Evolutionary conservation across 2,888 invertebrate species (phyloP), one percentile per base, ranked within the genome.

Genomic region (Rhopalosiphum nymphaeae): DNA sequence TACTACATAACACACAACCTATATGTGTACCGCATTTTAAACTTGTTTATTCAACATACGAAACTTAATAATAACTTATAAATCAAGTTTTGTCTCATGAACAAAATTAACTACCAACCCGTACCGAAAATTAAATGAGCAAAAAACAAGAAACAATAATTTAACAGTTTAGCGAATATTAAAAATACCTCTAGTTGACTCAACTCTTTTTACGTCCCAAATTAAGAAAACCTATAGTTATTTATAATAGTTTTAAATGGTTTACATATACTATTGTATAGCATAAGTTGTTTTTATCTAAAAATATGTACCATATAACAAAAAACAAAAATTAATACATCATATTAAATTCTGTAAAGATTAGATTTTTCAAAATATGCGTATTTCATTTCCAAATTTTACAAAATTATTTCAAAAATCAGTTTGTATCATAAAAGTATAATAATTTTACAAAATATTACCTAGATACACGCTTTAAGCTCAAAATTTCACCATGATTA

Each of bases 81-180:
- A 90, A 90, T 90, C 61, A 67, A 46, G 61, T 91, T 91, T 78
- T 36, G 49, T 67, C 88, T 91, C 49, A 91, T 36, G 67, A 91
- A 91, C 46, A 78, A 49, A 78, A 78, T 91, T 49, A 78, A 67
- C 36, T 36, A n/a, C 57, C 44, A 9, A 61, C 16, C n/a, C 44
- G n/a, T 44, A 3, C n/a, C 67, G 4, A 67, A 89, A 91, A 91
- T 90, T 26, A 67, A 91, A 91, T 5, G 36, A 49, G 25, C 13
- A 78, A n/a, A 90, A 61, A 67, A 67, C 36, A 78, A 67, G 16
- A 46, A 9, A 89, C 16, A 29, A 46, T 16, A n/a, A 42, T 57
- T n/a, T n/a, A n/a, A 42, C 42, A 21, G 16, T 86, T 86, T 26
- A 46, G 46, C 44, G 29, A 44, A 29, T 29, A 36, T 36, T 78